These are phyloP conservation scores for Apis florea DNA, from an alignment of 1,140 invertebrate species.

Conservation along the genomic window DNA sequence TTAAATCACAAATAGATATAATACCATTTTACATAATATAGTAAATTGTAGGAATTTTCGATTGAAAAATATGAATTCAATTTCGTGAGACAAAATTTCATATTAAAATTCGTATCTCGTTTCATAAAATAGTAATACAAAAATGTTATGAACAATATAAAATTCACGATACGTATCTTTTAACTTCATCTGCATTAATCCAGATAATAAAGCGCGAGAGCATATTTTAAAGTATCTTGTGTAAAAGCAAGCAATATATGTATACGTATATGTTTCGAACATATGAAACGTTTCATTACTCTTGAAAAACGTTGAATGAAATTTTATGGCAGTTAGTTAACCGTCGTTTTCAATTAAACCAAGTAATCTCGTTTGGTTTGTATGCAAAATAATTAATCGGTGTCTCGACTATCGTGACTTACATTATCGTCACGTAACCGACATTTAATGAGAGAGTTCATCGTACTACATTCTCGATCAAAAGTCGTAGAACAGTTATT, in stretches of 20 bases:
- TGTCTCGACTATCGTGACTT: conserved; percentile 1
- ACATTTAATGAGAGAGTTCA: conserved; percentile 37
- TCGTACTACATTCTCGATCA: conserved; percentile 6
- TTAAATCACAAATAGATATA: too few relatives aligned
- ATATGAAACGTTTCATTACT: not conserved
- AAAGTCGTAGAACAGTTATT: too few relatives aligned
- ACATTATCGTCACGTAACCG: not conserved
- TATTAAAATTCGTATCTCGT: too few relatives aligned
- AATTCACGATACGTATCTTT: not conserved
- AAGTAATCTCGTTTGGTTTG: not conserved
- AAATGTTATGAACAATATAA: not conserved
- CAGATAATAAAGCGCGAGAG: not conserved
- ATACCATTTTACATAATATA: too few relatives aligned
- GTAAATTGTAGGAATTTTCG: too few relatives aligned
- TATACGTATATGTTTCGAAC: not conserved
- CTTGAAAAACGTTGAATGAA: not conserved
- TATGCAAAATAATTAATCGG: not conserved
- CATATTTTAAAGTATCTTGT: not conserved
- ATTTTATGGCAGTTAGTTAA: not conserved
- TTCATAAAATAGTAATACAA: too few relatives aligned
- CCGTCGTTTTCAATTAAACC: not conserved
- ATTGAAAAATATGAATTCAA: too few relatives aligned
- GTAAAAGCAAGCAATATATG: not conserved
- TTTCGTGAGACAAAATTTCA: too few relatives aligned
- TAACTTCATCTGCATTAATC: not conserved